Conservation (phyloP, 1,140 invertebrate genomes). For the Drosophila setifemur region DNA sequence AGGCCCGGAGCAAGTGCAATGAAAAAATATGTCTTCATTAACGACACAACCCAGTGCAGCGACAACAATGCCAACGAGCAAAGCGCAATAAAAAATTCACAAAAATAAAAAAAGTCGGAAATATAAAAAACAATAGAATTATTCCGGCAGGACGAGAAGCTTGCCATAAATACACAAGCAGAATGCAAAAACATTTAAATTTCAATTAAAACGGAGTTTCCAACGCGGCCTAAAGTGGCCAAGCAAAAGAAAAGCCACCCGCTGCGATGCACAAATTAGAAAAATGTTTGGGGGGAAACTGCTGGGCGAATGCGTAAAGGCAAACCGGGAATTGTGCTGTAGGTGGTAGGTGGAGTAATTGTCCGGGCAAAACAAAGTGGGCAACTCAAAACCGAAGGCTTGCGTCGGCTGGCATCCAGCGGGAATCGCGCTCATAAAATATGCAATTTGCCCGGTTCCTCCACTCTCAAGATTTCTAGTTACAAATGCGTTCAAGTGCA, state of each 20-base stretch:
- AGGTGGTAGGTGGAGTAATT: conserved; percentile 45
- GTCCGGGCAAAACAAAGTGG: conserved; percentile 57
- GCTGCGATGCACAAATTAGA: conserved; percentile 66
- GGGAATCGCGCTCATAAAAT: conserved; percentile 38
- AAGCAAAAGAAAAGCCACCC: conserved; percentile 7
- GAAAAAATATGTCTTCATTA: conserved; percentile 81
- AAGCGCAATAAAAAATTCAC: conserved; percentile 24
- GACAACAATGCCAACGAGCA: conserved; percentile 58
- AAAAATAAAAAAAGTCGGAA: conserved; percentile 7
- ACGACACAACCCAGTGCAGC: conserved; percentile 66
- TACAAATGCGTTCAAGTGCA: conserved; percentile 33
- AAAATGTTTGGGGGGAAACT: conserved; percentile 49
- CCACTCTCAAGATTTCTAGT: conserved; percentile 20
- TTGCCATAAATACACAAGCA: conserved; percentile 66
- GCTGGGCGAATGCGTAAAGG: conserved; percentile 48
- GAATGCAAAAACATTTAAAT: conserved; percentile 79
- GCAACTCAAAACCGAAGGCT: conserved; percentile 25
- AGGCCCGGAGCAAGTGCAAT: conserved; percentile 37
- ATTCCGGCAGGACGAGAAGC: conserved; percentile 14
- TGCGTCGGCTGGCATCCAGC: conserved; percentile 17
- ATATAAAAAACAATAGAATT: conserved; percentile 35
- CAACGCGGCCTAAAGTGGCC: conserved; percentile 60
- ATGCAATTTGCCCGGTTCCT: conserved; percentile 43
- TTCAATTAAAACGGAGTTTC: conserved; percentile 71
- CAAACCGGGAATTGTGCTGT: conserved; percentile 34